A percentile compares a stretch with the other conserved stretches of the same genome.
These are phyloP conservation scores for Papilio glaucus DNA, from an alignment of 1,140 invertebrate genomes.

Conservation along the genomic window DNA sequence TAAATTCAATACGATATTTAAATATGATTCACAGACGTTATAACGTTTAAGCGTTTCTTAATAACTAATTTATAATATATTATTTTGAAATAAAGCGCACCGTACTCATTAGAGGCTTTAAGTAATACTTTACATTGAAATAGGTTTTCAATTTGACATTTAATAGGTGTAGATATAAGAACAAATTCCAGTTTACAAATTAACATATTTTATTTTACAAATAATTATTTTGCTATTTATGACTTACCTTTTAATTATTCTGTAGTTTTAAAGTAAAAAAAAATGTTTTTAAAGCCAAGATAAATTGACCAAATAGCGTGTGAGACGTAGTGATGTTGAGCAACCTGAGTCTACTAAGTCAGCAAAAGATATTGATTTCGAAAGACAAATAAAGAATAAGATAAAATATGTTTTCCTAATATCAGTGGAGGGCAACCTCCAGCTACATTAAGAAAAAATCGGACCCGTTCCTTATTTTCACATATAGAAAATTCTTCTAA, in stretches of 20 bases:
- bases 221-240: too few species aligned
- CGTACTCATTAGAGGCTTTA: neutral
- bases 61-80: constrained; percentile 23
- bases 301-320: too few species aligned
- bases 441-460: neutral
- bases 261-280: too few species aligned
- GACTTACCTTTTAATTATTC: too few species aligned
- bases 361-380: too few species aligned
- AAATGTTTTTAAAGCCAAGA: too few species aligned
- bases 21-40: constrained; percentile 16
- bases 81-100: constrained; percentile 6
- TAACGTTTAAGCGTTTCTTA: constrained; percentile 28
- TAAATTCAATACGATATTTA: constrained; percentile 30
- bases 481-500: neutral
- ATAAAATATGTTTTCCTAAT: too few species aligned
- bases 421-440: too few species aligned
- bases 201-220: neutral
- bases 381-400: too few species aligned
- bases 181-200: neutral
- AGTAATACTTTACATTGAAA: neutral
- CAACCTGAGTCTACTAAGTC: too few species aligned
- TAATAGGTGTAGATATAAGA: constrained; percentile 22
- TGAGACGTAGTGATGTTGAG: too few species aligned
- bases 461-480: neutral
- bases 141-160: constrained; percentile 4